Conservation (phyloP, 2,888 invertebrate species). For the Ophion obscuratus region DNA sequence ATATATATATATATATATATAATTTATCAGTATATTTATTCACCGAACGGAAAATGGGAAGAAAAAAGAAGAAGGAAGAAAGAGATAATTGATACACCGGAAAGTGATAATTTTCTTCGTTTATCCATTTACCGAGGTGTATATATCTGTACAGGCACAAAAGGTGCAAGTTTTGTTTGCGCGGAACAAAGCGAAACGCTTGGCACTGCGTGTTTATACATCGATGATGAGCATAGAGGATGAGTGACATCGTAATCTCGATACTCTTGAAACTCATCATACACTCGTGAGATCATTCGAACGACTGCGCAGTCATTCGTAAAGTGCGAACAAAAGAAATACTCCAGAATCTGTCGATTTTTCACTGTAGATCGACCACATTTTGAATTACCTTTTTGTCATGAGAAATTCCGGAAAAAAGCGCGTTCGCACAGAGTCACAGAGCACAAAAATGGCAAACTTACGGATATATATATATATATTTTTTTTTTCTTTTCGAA, state of each 20-base stretch:
- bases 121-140: neutral
- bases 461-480: no score
- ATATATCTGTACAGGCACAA: neutral
- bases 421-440: conserved; percentile 20
- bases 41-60: neutral
- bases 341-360: no score
- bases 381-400: conserved; percentile 15
- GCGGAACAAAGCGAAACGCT: conserved; percentile 8
- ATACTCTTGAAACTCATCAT: neutral
- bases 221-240: conserved; percentile 8
- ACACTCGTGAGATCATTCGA: neutral
- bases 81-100: neutral
- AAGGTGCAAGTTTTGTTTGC: conserved; percentile 5
- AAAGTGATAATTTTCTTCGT: neutral
- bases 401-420: conserved; percentile 8
- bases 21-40: no score
- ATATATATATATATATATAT: no score
- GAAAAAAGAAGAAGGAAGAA: neutral
- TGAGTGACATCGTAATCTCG: neutral
- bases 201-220: conserved; percentile 4
- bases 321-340: no score
- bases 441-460: neutral
- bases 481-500: no score
- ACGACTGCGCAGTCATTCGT: no score
- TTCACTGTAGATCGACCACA: neutral